phyloP scores from a whole-genome alignment of 2,113 vertebrate genomes.

The Plecotus auritus region DNA sequence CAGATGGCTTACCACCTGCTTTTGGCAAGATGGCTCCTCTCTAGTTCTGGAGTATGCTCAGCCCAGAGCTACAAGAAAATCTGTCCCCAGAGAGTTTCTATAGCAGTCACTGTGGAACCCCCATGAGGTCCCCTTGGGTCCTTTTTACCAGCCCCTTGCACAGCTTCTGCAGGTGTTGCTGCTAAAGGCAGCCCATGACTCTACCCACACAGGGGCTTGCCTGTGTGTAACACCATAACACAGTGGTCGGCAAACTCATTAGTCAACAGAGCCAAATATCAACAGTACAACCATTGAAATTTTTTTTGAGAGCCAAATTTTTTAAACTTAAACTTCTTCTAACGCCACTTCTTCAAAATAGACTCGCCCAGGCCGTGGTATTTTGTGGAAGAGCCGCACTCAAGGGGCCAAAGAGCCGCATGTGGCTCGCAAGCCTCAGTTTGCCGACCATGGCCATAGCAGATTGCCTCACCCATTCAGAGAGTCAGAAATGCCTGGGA shows the following conservation, averaged over 20 bases:
- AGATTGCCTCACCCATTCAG: not conserved
- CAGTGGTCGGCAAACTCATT: no score
- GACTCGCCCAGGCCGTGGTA: no score
- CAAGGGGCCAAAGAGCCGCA: no score
- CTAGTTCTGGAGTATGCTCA: not conserved
- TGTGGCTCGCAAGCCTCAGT: no score
- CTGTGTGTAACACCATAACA: not conserved
- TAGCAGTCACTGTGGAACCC: not conserved
- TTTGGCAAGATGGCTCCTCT: conserved; percentile 2
- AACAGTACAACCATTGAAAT: no score
- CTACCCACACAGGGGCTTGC: not conserved
- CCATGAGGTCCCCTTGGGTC: not conserved
- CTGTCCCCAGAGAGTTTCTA: not conserved
- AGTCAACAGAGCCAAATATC: no score
- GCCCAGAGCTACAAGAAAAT: not conserved
- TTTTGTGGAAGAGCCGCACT: no score
- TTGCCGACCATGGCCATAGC: no score
- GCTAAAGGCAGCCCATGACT: not conserved
- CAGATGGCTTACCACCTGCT: conserved; percentile 69
- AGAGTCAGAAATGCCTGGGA: not conserved
- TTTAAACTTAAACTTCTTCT: no score
- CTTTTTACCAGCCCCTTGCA: not conserved
- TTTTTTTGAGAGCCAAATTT: no score
- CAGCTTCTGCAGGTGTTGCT: not conserved
- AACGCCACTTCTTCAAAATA: no score